phyloP scores from a whole-genome alignment of 2,113 vertebrate species.

The Pelodiscus sinensis region DNA sequence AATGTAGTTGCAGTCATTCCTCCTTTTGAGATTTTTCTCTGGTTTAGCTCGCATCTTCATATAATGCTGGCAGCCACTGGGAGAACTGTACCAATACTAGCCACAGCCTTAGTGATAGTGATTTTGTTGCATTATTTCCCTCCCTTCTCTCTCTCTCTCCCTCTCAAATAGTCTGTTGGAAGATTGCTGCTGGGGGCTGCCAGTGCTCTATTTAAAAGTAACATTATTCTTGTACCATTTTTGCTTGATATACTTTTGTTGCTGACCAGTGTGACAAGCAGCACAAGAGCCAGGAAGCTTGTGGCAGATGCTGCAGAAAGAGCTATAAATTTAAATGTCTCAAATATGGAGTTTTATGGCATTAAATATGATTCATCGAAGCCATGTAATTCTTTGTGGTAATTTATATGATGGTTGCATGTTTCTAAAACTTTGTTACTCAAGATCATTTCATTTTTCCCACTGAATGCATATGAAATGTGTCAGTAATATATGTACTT shows the following conservation, averaged over 20 bases:
- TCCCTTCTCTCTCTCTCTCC: neutral
- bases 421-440: neutral
- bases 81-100: neutral
- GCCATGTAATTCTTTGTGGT: neutral
- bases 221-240: neutral
- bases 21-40: neutral
- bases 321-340: neutral
- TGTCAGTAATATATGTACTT: neutral
- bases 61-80: neutral
- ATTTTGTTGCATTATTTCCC: neutral
- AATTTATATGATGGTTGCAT: neutral
- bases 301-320: neutral
- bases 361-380: neutral
- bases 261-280: neutral
- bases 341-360: neutral
- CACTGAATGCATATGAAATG: neutral
- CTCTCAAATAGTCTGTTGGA: neutral
- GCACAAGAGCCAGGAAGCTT: neutral
- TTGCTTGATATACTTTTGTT: neutral
- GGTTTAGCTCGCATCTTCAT: neutral
- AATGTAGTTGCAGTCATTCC: neutral
- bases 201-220: neutral
- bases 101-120: neutral
- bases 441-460: neutral
- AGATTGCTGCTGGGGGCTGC: too few species aligned